Conservation (phyloP, 2,113 vertebrate species). For the Tylochromis polylepis region DNA sequence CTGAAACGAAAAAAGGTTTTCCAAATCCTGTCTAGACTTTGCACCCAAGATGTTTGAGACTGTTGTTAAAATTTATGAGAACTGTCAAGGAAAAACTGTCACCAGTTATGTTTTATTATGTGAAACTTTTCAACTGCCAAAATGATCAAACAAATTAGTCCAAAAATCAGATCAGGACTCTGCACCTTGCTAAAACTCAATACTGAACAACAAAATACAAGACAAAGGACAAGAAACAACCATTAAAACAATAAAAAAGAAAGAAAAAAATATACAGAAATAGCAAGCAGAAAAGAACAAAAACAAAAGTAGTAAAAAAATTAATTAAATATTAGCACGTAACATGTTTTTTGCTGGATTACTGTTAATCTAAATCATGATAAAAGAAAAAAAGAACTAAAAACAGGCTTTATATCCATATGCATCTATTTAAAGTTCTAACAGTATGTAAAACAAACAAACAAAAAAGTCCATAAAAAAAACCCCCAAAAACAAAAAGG, state of each 20-base stretch:
- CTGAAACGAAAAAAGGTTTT: not conserved
- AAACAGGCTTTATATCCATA: too few species aligned
- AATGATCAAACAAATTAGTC: not conserved
- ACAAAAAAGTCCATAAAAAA: too few species aligned
- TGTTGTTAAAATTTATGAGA: not conserved
- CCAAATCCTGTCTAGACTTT: not conserved
- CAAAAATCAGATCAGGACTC: not conserved
- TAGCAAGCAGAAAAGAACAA: not conserved
- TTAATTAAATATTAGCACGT: not conserved
- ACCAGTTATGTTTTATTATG: not conserved
- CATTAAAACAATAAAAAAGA: not conserved
- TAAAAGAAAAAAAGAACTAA: too few species aligned
- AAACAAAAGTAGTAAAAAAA: not conserved
- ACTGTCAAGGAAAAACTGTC: not conserved
- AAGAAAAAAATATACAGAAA: not conserved
- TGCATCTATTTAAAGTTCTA: too few species aligned
- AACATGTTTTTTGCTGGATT: too few species aligned
- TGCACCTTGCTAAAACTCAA: not conserved
- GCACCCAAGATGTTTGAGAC: not conserved
- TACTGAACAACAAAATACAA: not conserved
- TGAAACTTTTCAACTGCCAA: not conserved
- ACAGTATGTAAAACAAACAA: too few species aligned
- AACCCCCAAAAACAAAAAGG: too few species aligned
- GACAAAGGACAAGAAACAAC: not conserved
- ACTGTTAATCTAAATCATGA: too few species aligned